Percentiles rank a stretch among this genome's conserved stretches.
Conservation (phyloP, 2,888 invertebrate species). For the Lapara coniferarum region DNA sequence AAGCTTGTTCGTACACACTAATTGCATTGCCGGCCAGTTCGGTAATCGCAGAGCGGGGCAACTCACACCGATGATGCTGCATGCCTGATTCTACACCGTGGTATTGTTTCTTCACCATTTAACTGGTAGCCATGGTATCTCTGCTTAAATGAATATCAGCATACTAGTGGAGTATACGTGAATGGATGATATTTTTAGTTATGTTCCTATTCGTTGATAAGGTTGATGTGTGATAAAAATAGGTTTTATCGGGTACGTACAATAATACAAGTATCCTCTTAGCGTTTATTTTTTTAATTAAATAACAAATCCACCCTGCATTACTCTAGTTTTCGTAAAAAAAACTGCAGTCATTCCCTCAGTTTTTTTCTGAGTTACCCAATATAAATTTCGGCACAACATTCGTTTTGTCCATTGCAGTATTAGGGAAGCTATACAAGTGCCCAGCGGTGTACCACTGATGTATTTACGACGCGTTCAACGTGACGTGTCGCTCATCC, state of each 20-base stretch:
- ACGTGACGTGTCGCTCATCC: slow-evolving; percentile 60
- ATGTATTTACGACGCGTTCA: slow-evolving; percentile 67
- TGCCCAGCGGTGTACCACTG: slow-evolving; percentile 56
- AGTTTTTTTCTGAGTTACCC: not conserved
- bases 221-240: too few species aligned
- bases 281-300: too few species aligned
- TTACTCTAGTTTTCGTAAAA: too few species aligned
- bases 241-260: too few species aligned
- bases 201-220: too few species aligned
- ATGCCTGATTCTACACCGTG: not conserved
- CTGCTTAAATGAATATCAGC: too few species aligned
- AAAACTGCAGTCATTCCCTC: too few species aligned
- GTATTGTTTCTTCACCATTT: not conserved
- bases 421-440: slow-evolving; percentile 1
- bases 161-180: too few species aligned
- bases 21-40: slow-evolving; percentile 3
- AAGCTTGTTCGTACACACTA: not conserved
- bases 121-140: not conserved
- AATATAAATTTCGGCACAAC: not conserved
- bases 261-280: too few species aligned
- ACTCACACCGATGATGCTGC: not conserved
- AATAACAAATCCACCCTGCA: too few species aligned
- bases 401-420: slow-evolving; percentile 1
- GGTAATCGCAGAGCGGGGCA: not conserved
- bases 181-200: too few species aligned